Percentiles rank a stretch among this genome's conserved stretches.
These are phyloP conservation scores for Dendrolimus houi DNA, from an alignment of 2,888 invertebrate genomes.

Conservation along the genomic window DNA sequence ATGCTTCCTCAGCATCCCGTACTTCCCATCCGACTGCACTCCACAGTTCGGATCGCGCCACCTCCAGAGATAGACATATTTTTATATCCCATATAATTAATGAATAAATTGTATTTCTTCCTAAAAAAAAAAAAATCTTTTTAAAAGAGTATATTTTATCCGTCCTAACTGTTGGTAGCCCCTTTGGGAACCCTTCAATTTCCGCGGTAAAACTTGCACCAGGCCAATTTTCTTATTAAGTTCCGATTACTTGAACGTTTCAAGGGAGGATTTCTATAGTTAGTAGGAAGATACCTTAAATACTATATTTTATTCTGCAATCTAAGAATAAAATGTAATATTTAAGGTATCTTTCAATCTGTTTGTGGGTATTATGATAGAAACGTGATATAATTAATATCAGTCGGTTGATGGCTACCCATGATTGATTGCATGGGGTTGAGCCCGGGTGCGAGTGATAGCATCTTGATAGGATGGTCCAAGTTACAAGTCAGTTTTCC, in stretches of 20 bases:
- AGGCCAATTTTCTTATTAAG: background rate
- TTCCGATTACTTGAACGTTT: background rate
- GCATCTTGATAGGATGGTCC: slow-evolving; percentile 19
- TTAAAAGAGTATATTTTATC: no score
- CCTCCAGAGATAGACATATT: no score
- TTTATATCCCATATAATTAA: no score
- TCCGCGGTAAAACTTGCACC: background rate
- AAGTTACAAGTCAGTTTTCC: slow-evolving; percentile 5
- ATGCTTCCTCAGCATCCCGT: no score
- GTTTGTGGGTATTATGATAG: slow-evolving; percentile 19
- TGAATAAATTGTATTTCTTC: no score
- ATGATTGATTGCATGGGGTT: slow-evolving; percentile 41
- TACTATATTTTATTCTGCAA: background rate
- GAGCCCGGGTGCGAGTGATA: slow-evolving; percentile 38
- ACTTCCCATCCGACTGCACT: no score
- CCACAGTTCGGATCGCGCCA: no score
- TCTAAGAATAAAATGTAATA: slow-evolving; percentile 7
- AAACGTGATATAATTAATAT: slow-evolving; percentile 43
- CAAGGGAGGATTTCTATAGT: background rate
- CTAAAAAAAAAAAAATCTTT: no score
- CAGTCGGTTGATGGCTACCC: slow-evolving; percentile 22
- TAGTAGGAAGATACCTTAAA: background rate
- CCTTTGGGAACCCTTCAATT: background rate
- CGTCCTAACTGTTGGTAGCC: no score
- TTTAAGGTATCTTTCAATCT: slow-evolving; percentile 13